Evolutionary conservation across 2,113 vertebrate species (phyloP).

Genomic region (Shinisaurus crocodilurus): DNA sequence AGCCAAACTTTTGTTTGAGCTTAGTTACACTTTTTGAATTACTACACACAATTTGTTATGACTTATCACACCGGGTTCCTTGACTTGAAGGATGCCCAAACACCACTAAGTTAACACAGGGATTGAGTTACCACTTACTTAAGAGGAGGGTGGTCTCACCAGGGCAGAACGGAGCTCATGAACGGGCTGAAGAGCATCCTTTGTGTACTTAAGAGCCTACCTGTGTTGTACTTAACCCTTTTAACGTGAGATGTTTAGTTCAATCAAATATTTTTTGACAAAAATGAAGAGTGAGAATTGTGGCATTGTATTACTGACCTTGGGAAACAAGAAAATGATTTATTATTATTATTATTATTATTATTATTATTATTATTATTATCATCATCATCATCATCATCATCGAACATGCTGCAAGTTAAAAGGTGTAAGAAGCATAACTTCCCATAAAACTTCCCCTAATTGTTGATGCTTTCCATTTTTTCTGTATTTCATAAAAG

Average conservation of each 20-base stretch:
- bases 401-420: background rate
- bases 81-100: constrained; percentile 63
- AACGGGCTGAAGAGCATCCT: constrained; percentile 51
- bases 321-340: background rate
- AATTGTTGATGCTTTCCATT: background rate
- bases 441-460: background rate
- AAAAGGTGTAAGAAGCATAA: background rate
- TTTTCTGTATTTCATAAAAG: background rate
- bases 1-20: constrained; percentile 52
- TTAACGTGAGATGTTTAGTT: constrained; percentile 48
- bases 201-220: constrained; percentile 27
- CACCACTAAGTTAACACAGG: constrained; percentile 47
- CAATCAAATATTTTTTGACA: constrained; percentile 23
- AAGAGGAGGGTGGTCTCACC: constrained; percentile 62
- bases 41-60: constrained; percentile 56
- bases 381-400: too few species aligned
- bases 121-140: constrained; percentile 65
- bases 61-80: constrained; percentile 65
- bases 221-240: constrained; percentile 62
- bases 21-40: constrained; percentile 48
- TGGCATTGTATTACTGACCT: background rate
- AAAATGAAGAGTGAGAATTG: background rate
- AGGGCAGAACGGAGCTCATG: constrained; percentile 61
- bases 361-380: too few species aligned
- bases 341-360: background rate